Conservation (phyloP, 2,888 invertebrate species). For the Melinaea menophilus region DNA sequence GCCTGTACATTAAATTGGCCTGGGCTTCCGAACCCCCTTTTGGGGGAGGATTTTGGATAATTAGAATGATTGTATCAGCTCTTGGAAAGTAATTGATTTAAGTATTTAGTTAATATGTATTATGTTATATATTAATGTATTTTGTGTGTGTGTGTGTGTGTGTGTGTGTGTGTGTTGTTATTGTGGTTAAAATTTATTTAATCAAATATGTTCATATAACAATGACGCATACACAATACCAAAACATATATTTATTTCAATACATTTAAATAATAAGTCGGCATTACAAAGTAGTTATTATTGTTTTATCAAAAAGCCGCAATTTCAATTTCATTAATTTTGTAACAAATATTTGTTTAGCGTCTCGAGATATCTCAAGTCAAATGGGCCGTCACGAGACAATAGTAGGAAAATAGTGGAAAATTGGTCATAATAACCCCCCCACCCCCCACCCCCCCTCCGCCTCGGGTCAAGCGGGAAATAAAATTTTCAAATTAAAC, state of each 20-base stretch:
- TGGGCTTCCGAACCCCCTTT: constrained; percentile 57
- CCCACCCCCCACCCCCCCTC: constrained; percentile 40
- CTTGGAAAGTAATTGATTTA: background rate
- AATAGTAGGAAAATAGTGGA: constrained; percentile 60
- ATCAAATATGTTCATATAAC: too few species aligned
- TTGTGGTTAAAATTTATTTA: too few species aligned
- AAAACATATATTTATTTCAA: too few species aligned
- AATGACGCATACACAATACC: too few species aligned
- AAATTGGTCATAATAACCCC: constrained; percentile 75
- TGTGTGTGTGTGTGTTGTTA: too few species aligned
- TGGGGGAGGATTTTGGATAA: constrained; percentile 17
- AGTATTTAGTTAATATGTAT: too few species aligned
- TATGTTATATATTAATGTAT: too few species aligned
- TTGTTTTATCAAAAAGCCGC: too few species aligned
- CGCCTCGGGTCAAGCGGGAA: constrained; percentile 66
- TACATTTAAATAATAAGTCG: too few species aligned
- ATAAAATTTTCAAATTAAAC: constrained; percentile 71
- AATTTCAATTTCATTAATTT: too few species aligned
- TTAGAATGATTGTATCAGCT: constrained; percentile 9
- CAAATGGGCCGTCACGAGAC: constrained; percentile 66
- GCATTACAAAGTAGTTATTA: too few species aligned
- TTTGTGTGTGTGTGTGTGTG: too few species aligned
- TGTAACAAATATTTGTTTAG: constrained; percentile 9
- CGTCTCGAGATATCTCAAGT: constrained; percentile 34
- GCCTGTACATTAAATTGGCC: constrained; percentile 73